Evolutionary conservation across 2,888 invertebrate genomes (phyloP).

Genomic region (Tridacna gigas): DNA sequence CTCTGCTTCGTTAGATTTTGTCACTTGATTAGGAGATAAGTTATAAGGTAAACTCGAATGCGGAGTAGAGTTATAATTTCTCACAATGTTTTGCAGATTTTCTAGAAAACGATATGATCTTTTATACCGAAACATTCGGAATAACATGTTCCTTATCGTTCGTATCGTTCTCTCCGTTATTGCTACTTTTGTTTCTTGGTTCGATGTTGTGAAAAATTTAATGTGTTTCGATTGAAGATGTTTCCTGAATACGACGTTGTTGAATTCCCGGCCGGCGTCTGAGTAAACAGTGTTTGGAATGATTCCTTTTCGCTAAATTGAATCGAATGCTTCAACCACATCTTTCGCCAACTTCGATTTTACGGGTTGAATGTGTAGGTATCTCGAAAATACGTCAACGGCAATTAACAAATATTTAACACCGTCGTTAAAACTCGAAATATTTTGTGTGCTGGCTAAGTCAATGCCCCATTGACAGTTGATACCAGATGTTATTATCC

Average conservation of each 20-base stretch:
- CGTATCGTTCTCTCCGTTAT: constrained; percentile 19
- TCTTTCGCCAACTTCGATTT: neutral
- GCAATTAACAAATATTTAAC: constrained; percentile 6
- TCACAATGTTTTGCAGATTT: neutral
- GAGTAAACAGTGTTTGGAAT: constrained; percentile 1
- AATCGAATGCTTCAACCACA: neutral
- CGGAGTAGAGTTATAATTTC: constrained; percentile 20
- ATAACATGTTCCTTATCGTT: constrained; percentile 19
- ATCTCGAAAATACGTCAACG: constrained; percentile 6
- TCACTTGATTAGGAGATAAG: constrained; percentile 11
- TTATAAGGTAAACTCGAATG: neutral
- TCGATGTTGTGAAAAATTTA: constrained; percentile 6
- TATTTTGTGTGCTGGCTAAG: constrained; percentile 1
- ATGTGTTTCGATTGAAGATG: neutral
- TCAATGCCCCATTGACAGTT: constrained; percentile 1
- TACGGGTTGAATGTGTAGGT: neutral
- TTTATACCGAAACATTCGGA: constrained; percentile 14
- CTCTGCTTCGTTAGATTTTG: constrained; percentile 17
- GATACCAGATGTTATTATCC: neutral
- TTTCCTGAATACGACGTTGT: neutral
- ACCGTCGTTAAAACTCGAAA: neutral
- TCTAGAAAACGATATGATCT: constrained; percentile 22
- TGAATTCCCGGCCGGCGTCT: neutral
- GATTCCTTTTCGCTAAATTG: neutral
- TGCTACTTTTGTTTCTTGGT: constrained; percentile 9